Conservation (phyloP, 1,140 invertebrate genomes). For the Zaprionus davidi region DNA sequence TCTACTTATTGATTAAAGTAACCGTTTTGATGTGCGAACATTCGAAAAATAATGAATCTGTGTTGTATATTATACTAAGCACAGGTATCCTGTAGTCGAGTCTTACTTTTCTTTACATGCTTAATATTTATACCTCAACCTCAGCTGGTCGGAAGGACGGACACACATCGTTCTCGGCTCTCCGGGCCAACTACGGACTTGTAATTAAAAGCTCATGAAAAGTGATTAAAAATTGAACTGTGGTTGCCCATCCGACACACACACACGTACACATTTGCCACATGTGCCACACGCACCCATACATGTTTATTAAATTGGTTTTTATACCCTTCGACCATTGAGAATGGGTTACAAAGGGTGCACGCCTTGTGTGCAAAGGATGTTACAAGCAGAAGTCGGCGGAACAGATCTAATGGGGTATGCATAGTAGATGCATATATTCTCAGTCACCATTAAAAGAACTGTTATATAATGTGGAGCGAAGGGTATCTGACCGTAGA, state of each 20-base stretch:
- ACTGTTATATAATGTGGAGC: too few relatives aligned
- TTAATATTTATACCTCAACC: not conserved
- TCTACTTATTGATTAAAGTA: too few relatives aligned
- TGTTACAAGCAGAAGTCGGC: not conserved
- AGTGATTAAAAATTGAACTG: conserved; percentile 81
- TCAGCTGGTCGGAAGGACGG: not conserved
- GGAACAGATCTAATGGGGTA: too few relatives aligned
- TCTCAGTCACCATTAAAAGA: too few relatives aligned
- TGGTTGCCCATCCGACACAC: conserved; percentile 26
- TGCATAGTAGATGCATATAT: too few relatives aligned
- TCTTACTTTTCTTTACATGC: not conserved
- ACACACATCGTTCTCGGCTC: not conserved
- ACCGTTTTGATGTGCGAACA: too few relatives aligned
- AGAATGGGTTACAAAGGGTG: not conserved
- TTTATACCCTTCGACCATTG: conserved; percentile 14
- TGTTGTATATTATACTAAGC: too few relatives aligned
- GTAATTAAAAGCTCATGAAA: conserved; percentile 81
- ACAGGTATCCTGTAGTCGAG: not conserved
- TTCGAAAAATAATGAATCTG: too few relatives aligned
- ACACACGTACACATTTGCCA: not conserved
- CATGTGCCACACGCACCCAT: conserved; percentile 11
- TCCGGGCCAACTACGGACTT: conserved; percentile 35
- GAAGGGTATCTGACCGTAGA: not conserved
- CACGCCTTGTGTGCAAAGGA: not conserved
- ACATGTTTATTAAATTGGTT: conserved; percentile 66